Base-by-base conservation (phyloP, 2,113 vertebrate genomes). In the Meriones unguiculatus region DNA sequence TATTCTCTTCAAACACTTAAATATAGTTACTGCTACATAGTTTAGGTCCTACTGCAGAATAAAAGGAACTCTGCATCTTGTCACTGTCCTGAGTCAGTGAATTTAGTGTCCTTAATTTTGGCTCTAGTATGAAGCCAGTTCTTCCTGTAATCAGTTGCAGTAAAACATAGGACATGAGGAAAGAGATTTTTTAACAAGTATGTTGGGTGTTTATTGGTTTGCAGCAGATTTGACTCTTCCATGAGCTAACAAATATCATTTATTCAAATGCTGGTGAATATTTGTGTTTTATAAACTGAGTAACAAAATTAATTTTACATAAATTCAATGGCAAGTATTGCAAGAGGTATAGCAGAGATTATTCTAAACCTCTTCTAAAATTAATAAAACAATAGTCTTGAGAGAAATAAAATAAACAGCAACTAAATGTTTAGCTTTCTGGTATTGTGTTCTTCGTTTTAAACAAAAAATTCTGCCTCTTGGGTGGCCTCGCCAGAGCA, bases 311-410 rank as follows among this genome's bases (percentile, higher is more conserved):
- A 52, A 75, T 75, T 81, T 73, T 86, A 52, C 91, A 72, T 54
- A 41, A 35, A 80, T 76, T 69, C 84, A 85, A 85, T 72, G 17
- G 41, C 13, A 96, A 88, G 17, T 11, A 72, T 54, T 84, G 2
- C n/a, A 77, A 41, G 64, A 78, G 15, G 3, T 85, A 78, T 57
- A 46, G 35, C 64, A 86, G 22, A 85, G n/a, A 80, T 14, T 85
- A 75, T 52, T 62, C 18, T 59, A 78, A 73, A 80, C 24, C 62
- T 91, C n/a, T 94, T 82, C 65, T 50, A 91, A 96, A 81, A 69
- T 65, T 32, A 77, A 77, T 65, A 76, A 92, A 81, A 87, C 2
- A 52, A 11, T 28, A 75, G 18, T 38, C 35, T 90, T 80, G 32
- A 54, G 46, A 73, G 20, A 72, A 75, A 87, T 59, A 17, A 72